Evolutionary conservation across 2,113 vertebrate genomes (phyloP).

Genomic region (Stomatorhinus ivindoensis): DNA sequence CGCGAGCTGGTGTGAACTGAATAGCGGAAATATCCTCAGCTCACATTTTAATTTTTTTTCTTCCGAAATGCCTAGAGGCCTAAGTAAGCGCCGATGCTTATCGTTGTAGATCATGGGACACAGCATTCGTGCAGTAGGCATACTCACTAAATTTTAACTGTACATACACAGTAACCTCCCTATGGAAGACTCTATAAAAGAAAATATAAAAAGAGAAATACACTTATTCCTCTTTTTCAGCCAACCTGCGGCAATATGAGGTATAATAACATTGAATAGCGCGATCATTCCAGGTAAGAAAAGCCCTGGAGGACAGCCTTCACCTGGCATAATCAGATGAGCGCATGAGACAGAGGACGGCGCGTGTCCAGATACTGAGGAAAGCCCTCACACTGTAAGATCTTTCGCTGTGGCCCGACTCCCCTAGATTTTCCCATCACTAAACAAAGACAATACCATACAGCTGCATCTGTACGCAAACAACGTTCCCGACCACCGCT

Average conservation of each 20-base stretch:
- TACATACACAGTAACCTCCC: not conserved
- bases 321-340: not conserved
- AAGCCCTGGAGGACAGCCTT: not conserved
- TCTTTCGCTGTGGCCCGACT: not conserved
- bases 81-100: not conserved
- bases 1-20: not conserved
- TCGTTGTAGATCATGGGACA: not conserved
- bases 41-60: not conserved
- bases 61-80: not conserved
- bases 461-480: not conserved
- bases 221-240: not conserved
- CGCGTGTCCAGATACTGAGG: not conserved
- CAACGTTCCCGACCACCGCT: not conserved
- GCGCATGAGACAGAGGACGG: not conserved
- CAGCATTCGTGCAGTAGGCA: not conserved
- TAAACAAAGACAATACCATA: not conserved
- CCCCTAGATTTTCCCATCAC: not conserved
- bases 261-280: not conserved
- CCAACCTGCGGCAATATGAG: not conserved
- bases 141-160: not conserved
- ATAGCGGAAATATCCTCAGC: not conserved
- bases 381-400: not conserved
- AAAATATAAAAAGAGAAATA: not conserved
- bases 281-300: not conserved
- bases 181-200: not conserved